Base-by-base conservation (phyloP, 2,113 vertebrate species). In the Colossoma macropomum region DNA sequence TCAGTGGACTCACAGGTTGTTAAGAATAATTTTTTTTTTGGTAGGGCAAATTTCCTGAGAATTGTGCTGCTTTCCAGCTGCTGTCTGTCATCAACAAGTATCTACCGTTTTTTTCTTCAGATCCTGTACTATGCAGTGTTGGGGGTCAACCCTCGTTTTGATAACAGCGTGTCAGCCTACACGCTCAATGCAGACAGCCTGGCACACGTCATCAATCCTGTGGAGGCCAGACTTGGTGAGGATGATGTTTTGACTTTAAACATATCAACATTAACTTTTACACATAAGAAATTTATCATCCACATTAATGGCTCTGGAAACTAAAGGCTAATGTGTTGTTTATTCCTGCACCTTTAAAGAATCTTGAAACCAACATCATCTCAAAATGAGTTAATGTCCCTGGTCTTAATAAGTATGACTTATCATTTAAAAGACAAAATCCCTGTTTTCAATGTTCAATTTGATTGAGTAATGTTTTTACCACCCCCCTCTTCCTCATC, bases 161-260 rank as follows among this genome's bases (percentile, higher is more conserved):
- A 98, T 86, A 93, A 89, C 65, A 88, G 89, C 50, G 93, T 94
- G 19, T 92, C 93, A 21, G 96, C 95, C 66, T 98, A 96, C 89
- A 94, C 93, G 0, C 94, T 99, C 85, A 95, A 93, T 0, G 89
- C 95, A 12, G 96, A 97, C 88, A 99, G 95, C 88, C 96, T 99
- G 0, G 96, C 98, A 0, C 97, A 99, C 0, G 97, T 99, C 88
- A 99, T 99, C 91, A 99, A 99, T 90, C 97, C 97, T 0, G 97
- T 98, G 88, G 98, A 99, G 88, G 97, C 98, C 25, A 92, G 97
- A 77, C 94, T 99, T 52, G 97, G 98, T 98, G 91, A 95, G 94
- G 28, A 0, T 48, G 17, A 41, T 63, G 45, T 16, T 45, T 59
- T 48, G 52, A 6, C 16, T 41, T 68, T 30, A 30, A n/a, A 71